Conservation (phyloP, 2,888 invertebrate genomes). For the Amphipyra tragopoginis region DNA sequence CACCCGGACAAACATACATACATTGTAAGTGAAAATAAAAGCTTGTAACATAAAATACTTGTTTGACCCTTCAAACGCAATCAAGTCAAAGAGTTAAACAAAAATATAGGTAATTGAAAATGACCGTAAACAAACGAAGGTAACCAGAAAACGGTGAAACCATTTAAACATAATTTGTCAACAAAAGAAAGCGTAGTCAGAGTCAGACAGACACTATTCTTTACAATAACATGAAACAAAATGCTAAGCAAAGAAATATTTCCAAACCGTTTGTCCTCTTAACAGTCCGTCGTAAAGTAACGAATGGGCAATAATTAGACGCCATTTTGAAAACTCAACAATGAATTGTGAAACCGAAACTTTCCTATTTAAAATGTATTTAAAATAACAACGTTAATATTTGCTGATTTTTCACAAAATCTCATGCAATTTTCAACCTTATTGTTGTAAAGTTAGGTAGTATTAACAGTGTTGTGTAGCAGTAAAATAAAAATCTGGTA, state of each 20-base stretch:
- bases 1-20: too few species aligned
- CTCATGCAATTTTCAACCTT: conserved; percentile 15
- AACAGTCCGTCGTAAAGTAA: conserved; percentile 58
- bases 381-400: conserved; percentile 18
- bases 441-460: fast-evolving
- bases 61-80: too few species aligned
- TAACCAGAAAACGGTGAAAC: conserved; percentile 27
- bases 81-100: too few species aligned
- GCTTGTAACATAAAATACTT: too few species aligned
- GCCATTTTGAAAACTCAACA: conserved; percentile 62
- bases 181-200: conserved; percentile 60
- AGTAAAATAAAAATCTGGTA: conserved; percentile 8
- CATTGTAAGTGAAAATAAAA: too few species aligned
- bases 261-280: conserved; percentile 59
- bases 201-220: conserved; percentile 40
- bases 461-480: not conserved
- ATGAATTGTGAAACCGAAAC: conserved; percentile 61
- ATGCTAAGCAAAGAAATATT: conserved; percentile 51
- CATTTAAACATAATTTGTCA: conserved; percentile 43
- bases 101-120: not conserved
- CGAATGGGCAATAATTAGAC: conserved; percentile 66
- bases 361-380: conserved; percentile 54
- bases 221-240: conserved; percentile 56
- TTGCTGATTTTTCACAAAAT: not conserved
- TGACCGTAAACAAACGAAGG: conserved; percentile 2